Conservation (phyloP, 2,888 invertebrate genomes). For the Trimorus sp. region DNA sequence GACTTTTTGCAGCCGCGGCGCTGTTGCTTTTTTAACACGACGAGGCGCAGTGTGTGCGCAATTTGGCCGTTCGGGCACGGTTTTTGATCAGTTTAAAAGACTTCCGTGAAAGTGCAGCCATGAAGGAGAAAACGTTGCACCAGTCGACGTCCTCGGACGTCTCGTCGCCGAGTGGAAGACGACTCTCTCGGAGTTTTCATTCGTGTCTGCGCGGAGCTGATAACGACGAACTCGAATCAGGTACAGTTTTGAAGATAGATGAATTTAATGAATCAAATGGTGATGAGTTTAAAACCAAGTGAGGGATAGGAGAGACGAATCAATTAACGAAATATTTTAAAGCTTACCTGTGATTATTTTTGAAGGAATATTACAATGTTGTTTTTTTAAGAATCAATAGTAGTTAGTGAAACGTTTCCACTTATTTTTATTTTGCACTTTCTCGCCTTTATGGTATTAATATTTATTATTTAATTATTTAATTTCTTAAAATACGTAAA, state of each 20-base stretch:
- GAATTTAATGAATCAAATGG: no score
- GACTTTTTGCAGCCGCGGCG: conserved; percentile 30
- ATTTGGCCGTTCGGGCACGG: conserved; percentile 27
- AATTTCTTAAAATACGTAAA: no score
- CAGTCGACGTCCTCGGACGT: conserved; percentile 76
- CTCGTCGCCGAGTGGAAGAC: conserved; percentile 80
- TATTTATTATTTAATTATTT: no score
- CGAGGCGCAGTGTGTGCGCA: neutral
- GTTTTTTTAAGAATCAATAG: no score
- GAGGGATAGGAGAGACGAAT: no score
- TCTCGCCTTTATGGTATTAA: no score
- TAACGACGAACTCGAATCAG: conserved; percentile 80
- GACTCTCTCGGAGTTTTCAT: conserved; percentile 86
- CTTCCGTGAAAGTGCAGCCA: conserved; percentile 35
- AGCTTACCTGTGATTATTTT: no score
- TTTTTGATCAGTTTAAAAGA: conserved; percentile 37
- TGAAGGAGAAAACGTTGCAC: conserved; percentile 71
- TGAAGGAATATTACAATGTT: no score
- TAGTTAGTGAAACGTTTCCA: no score
- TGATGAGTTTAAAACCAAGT: no score
- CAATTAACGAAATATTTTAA: neutral
- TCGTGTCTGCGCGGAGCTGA: conserved; percentile 85
- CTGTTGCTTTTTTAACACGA: conserved; percentile 1
- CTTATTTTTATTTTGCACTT: no score
- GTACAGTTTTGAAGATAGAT: conserved; percentile 68